phyloP scores from a whole-genome alignment of 2,888 invertebrate species.

The Electrophaes corylata region DNA sequence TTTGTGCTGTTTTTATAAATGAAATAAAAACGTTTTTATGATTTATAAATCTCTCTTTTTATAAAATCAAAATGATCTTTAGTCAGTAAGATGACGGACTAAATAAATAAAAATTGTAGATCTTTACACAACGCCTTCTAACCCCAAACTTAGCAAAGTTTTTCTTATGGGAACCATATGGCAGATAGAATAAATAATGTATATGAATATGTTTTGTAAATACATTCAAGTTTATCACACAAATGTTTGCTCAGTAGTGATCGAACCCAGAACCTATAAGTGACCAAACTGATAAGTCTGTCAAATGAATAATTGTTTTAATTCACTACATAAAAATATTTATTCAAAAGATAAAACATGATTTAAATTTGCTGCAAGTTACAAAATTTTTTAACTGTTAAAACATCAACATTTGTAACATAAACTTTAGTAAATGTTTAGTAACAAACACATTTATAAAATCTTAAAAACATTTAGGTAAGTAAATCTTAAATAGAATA shows the following conservation, averaged over 20 bases:
- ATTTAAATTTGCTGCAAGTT: conserved; percentile 57
- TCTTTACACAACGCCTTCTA: no score
- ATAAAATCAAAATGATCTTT: background rate
- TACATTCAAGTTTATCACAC: no score
- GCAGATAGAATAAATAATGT: no score
- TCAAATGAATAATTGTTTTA: no score
- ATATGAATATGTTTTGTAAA: no score
- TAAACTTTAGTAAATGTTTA: conserved; percentile 25
- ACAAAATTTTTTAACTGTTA: conserved; percentile 57
- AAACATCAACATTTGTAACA: conserved; percentile 44
- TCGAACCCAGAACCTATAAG: no score
- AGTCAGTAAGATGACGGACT: no score
- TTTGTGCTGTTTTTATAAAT: conserved; percentile 45
- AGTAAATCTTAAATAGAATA: background rate
- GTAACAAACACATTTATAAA: conserved; percentile 29
- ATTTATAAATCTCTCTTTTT: conserved; percentile 27
- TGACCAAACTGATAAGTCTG: no score
- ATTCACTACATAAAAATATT: background rate
- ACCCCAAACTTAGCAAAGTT: no score
- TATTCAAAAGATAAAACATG: conserved; percentile 37
- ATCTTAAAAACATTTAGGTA: conserved; percentile 2
- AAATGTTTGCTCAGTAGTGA: no score
- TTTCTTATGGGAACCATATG: no score
- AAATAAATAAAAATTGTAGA: no score
- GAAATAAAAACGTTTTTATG: conserved; percentile 52